Base-by-base conservation (phyloP, 1,140 invertebrate species). In the Brachionus sp. region DNA sequence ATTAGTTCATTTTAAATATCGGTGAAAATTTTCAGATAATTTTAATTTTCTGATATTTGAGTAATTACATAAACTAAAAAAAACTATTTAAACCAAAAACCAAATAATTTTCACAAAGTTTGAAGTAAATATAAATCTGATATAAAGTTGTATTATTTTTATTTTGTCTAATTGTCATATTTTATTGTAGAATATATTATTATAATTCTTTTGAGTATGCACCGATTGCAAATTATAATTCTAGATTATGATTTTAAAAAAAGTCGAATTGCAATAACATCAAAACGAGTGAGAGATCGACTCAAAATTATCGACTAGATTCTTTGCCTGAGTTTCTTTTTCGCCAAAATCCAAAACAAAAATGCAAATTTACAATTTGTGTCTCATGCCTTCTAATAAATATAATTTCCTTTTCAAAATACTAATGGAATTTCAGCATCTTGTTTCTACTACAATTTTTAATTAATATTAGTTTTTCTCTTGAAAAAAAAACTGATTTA, bases 251-350 rank as follows among this genome's bases (percentile, higher is more conserved):
- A 70, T 70, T 39, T 19, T 42, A 37, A 39, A 33, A 19, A 70
- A 70, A 70, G 37, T 39, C 16, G 37, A 70, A 9, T 39, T 39
- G 29, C 66, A 70, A 70, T 37, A 70, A 37, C 16, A 37, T 70
- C 6, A 70, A 39, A 70, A 70, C 29, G 13, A 70, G 37, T 33
- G 29, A 66, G 64, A 33, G 64, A 66, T 39, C 35, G 16, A 39
- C 33, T 39, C 66, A 39, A 70, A 70, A 70, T 70, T 70, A 70
- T 70, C 66, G 66, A 70, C 66, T 39, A 39, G 35, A 70, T 39
- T 39, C 16, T 39, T 70, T 39, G 16, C 50, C 16, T 57, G 50
- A 57, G 9, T 39, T 70, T 19, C 29, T 35, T 68, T n/a, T n/a
- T 7, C 25, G 10, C 25, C 25, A 66, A 66, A 66, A 33, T 12